These are phyloP conservation scores for Drosophila saltans DNA, from an alignment of 1,140 invertebrate species.

Conservation along the genomic window DNA sequence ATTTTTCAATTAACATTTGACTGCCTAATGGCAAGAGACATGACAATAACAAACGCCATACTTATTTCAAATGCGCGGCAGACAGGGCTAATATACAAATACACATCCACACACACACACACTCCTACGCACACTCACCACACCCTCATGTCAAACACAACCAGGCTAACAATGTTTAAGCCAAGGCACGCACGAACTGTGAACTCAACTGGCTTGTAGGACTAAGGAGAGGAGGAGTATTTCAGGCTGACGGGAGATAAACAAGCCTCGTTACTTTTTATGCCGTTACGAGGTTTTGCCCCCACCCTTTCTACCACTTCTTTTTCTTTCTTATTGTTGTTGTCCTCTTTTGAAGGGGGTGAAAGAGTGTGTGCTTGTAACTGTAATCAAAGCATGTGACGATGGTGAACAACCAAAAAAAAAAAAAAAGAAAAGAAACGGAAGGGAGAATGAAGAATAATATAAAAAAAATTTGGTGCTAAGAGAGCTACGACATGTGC, in stretches of 20 bases:
- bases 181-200: slow-evolving; percentile 62
- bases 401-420: slow-evolving; percentile 32
- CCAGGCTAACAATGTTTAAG: slow-evolving; percentile 61
- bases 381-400: slow-evolving; percentile 72
- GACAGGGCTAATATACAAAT: slow-evolving; percentile 52
- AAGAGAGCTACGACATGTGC: neutral
- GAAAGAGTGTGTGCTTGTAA: slow-evolving; percentile 33
- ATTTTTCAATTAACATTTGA: slow-evolving; percentile 79
- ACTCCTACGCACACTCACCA: slow-evolving; percentile 10
- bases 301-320: neutral
- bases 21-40: slow-evolving; percentile 72
- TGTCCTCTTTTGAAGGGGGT: neutral
- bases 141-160: slow-evolving; percentile 24
- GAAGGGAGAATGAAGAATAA: too few relatives aligned
- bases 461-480: too few relatives aligned
- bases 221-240: slow-evolving; percentile 19
- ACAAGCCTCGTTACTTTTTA: slow-evolving; percentile 69
- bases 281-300: slow-evolving; percentile 47
- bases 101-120: slow-evolving; percentile 18
- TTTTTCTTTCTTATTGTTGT: slow-evolving; percentile 21
- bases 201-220: slow-evolving; percentile 17
- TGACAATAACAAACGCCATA: slow-evolving; percentile 75
- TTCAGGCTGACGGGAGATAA: slow-evolving; percentile 42
- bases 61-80: slow-evolving; percentile 46
- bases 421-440: too few relatives aligned